Conservation (phyloP, 1,140 invertebrate genomes). For the Meloidogyne hapla region DNA sequence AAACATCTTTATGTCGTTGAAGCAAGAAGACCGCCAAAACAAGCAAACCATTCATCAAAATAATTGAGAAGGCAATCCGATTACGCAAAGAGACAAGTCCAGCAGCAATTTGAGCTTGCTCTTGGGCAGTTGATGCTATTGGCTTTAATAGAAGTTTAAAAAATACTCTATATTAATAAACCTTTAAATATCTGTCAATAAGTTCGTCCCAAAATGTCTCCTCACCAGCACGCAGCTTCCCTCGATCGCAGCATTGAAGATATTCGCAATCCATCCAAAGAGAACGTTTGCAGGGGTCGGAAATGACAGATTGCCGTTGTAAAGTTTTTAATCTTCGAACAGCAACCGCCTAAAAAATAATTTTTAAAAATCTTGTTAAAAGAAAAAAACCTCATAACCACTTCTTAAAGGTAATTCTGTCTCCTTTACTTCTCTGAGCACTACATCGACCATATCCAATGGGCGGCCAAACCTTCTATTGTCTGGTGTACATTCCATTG, state of each 20-base stretch:
- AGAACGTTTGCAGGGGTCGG: constrained; percentile 24
- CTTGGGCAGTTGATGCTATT: constrained; percentile 40
- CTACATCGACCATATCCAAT: constrained; percentile 24
- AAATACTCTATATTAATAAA: constrained; percentile 3
- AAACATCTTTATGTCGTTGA: constrained; percentile 65
- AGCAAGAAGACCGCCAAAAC: constrained; percentile 67
- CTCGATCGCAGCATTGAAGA: constrained; percentile 52
- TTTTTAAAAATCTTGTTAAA: neutral
- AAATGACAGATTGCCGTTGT: neutral
- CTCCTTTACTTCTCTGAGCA: constrained; percentile 22
- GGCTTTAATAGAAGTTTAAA: constrained; percentile 37
- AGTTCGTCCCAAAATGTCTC: constrained; percentile 60
- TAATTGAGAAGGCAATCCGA: constrained; percentile 67
- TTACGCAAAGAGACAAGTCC: constrained; percentile 67
- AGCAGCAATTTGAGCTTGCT: constrained; percentile 60
- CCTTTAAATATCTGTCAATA: constrained; percentile 61
- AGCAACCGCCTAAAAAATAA: constrained; percentile 33
- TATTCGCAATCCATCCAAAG: constrained; percentile 62
- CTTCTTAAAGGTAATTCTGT: constrained; percentile 9
- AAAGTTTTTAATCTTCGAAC: constrained; percentile 23
- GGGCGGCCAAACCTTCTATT: constrained; percentile 12
- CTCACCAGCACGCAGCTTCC: constrained; percentile 49
- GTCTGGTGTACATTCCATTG: neutral
- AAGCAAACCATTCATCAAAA: constrained; percentile 68
- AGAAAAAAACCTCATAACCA: constrained; percentile 17